phyloP scores from a whole-genome alignment of 2,113 vertebrate genomes.

The Mandrillus leucophaeus region DNA sequence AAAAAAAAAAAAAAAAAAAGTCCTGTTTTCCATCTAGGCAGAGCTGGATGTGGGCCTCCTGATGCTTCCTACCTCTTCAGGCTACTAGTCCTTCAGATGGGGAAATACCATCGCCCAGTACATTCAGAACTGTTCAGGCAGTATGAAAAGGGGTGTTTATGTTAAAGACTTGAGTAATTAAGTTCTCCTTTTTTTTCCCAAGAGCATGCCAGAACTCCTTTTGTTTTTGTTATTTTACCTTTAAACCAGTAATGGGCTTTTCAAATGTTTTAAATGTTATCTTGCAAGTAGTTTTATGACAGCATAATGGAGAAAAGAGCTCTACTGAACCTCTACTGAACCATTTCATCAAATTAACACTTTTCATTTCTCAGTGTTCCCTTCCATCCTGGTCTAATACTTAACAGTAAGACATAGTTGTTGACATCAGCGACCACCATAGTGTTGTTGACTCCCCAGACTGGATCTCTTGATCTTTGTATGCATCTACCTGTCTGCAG shows the following conservation, averaged over 20 bases:
- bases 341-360: background rate
- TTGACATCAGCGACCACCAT: background rate
- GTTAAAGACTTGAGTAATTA: background rate
- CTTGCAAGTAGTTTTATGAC: background rate
- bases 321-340: background rate
- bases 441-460: background rate
- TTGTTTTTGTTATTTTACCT: background rate
- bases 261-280: background rate
- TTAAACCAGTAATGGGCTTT: background rate
- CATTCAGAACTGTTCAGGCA: background rate
- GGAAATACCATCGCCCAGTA: background rate
- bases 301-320: background rate
- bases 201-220: no score
- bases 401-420: background rate
- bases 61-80: background rate
- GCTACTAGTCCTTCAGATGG: background rate
- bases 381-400: background rate
- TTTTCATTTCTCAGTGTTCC: background rate
- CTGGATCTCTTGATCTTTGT: background rate
- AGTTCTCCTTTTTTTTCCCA: conserved; percentile 1
- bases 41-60: background rate
- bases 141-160: background rate
- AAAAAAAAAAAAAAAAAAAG: background rate
- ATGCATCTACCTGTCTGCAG: background rate
- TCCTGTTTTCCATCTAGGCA: background rate